Evolutionary conservation across 2,797 vertebrate species (phyloP).

Genomic region (Dipus sagitta): DNA sequence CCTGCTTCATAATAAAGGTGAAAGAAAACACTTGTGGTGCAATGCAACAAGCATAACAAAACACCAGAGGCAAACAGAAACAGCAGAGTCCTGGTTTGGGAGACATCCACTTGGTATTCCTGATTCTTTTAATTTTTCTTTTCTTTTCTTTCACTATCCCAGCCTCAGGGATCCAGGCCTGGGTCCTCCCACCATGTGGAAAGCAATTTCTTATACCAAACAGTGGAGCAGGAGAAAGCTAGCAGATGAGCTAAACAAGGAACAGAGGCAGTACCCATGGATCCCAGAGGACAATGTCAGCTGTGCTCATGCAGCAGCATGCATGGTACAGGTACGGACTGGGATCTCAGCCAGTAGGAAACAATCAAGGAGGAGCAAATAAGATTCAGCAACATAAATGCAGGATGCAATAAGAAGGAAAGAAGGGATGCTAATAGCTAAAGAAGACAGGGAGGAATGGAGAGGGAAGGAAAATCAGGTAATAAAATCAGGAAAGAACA

Average conservation of each 20-base stretch:
- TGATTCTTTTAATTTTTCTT: neutral
- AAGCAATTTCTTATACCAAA: neutral
- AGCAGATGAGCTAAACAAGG: neutral
- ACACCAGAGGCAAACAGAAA: neutral
- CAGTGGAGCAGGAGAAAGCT: neutral
- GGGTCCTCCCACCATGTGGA: rapidly evolving
- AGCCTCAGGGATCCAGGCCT: neutral
- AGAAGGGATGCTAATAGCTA: no score
- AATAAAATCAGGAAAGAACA: neutral
- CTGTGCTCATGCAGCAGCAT: rapidly evolving
- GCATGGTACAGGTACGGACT: no score
- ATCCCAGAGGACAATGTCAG: neutral
- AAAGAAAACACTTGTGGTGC: neutral
- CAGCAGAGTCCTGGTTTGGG: neutral
- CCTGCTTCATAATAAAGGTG: neutral
- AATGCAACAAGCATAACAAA: neutral
- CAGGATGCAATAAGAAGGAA: neutral
- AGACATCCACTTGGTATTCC: neutral
- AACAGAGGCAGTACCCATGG: neutral
- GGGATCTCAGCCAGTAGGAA: neutral
- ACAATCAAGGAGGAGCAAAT: neutral
- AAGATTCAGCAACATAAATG: neutral
- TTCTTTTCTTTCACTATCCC: neutral
- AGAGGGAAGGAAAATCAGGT: neutral
- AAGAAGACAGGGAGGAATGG: neutral